Base-by-base conservation (phyloP, 2,113 vertebrate species). In the Cacatua alba region DNA sequence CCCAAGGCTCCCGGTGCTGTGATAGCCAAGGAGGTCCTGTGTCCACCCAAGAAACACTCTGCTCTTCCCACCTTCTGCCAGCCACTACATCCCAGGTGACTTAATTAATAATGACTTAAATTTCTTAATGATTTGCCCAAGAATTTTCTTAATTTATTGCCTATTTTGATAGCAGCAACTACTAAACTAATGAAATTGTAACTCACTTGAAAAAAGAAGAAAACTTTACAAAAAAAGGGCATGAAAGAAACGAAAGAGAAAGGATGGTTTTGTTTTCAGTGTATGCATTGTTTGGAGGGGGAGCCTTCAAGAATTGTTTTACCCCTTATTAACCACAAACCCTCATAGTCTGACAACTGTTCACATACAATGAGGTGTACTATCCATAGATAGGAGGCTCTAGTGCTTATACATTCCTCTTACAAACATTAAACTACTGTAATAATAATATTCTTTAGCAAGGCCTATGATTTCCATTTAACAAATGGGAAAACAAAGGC, bases 1-100 rank as follows among this genome's bases (percentile, higher is more conserved):
- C 9, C 8, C 0, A 1, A 23, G 13, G 65, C 37, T 15, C 3
- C 8, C 13, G 9, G 59, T 1, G 2, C 41, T 26, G 17, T 0
- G 2, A 31, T 10, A 28, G 51, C 43, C 29, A 35, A 39, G 33
- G 21, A 52, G 25, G 3, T 46, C 44, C 67, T 17, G 37, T 7
- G 9, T 41, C 60, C 48, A 44, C 60, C 25, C 11, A 17, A 60
- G 67, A 74, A 67, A 39, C 19, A 8, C 24, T 49, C 53, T 10
- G 3, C 67, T 62, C 48, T 8, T 39, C 67, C 28, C 12, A 31
- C 6, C 26, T 37, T 21, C 65, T 18, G 29, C n/a, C 59, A 57
- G 51, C 28, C 1, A 0, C 35, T 31, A 46, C 29, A 28, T 74
- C 41, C n/a, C 19, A 10, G 17, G 8, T n/a, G 49, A 41, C 35